Percentiles rank a stretch among this genome's conserved stretches.
Conservation (phyloP, 2,888 invertebrate genomes). For the Netelia virgata region DNA sequence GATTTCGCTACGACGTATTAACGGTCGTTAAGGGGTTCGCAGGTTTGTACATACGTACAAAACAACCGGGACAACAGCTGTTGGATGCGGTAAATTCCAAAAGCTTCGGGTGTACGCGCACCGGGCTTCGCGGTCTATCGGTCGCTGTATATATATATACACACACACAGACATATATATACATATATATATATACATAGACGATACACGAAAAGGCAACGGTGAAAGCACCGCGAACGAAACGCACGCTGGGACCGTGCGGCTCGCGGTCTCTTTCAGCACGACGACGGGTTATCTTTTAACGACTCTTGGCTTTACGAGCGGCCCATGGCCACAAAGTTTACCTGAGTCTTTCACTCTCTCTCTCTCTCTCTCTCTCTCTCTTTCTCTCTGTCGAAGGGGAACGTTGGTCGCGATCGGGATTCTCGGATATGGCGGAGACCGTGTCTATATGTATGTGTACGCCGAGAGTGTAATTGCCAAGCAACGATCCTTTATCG, state of each 20-base stretch:
- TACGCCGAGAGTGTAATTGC: constrained; percentile 53
- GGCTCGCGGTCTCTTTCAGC: constrained; percentile 66
- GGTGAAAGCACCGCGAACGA: constrained; percentile 43
- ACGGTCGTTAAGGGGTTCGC: constrained; percentile 34
- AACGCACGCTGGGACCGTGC: constrained; percentile 21
- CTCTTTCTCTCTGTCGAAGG: constrained; percentile 7
- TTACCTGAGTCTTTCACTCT: constrained; percentile 72
- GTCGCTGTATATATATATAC: neutral
- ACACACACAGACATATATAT: neutral
- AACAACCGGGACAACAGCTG: constrained; percentile 54
- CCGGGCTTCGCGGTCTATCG: constrained; percentile 4
- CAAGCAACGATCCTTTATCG: constrained; percentile 61
- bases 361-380: constrained; percentile 26
- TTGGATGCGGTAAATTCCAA: constrained; percentile 61
- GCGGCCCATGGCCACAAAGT: constrained; percentile 74
- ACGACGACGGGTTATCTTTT: constrained; percentile 73
- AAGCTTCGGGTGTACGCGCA: constrained; percentile 39
- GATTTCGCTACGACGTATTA: constrained; percentile 42
- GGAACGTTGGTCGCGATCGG: constrained; percentile 37
- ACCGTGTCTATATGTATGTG: neutral
- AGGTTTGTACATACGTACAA: constrained; percentile 22
- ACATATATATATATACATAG: neutral
- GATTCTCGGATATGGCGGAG: constrained; percentile 36
- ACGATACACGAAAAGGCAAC: constrained; percentile 15
- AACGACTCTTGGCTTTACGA: constrained; percentile 77